Percentiles rank a stretch among this genome's conserved stretches.
Evolutionary conservation across 1,140 invertebrate species (phyloP).

Genomic region (Panagrolaimus sp.): DNA sequence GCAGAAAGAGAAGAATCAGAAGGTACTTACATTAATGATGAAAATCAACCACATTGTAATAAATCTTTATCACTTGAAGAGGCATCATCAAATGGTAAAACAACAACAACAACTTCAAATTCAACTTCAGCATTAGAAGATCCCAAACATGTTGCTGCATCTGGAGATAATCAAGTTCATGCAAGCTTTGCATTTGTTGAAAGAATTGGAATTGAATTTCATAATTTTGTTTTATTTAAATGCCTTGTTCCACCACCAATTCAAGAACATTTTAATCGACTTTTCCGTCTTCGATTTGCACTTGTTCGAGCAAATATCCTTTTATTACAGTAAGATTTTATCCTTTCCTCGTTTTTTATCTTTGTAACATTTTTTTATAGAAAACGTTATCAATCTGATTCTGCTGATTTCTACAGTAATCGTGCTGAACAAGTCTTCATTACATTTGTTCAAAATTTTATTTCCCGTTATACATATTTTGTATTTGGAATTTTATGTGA

Average conservation of each 20-base stretch:
- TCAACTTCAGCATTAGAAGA: no score
- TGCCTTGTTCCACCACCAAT: neutral
- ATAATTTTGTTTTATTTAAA: neutral
- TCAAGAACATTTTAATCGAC: neutral
- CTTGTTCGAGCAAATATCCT: conserved; percentile 1
- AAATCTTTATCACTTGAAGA: no score
- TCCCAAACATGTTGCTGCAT: neutral
- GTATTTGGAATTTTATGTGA: neutral
- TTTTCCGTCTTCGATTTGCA: conserved; percentile 2
- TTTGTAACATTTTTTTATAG: no score
- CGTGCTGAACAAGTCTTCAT: neutral
- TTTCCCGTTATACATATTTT: neutral
- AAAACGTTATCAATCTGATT: no score
- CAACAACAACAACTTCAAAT: no score
- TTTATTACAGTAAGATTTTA: neutral
- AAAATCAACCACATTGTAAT: no score
- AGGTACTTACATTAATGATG: neutral
- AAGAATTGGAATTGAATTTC: conserved; percentile 1
- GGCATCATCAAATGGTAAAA: no score
- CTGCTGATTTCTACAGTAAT: neutral
- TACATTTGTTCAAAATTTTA: neutral
- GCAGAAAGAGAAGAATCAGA: neutral
- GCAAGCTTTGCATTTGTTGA: neutral
- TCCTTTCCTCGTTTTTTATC: no score
- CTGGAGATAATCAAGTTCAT: neutral